Conservation (phyloP, 1,140 invertebrate species). For the Apolygus lucorum region DNA sequence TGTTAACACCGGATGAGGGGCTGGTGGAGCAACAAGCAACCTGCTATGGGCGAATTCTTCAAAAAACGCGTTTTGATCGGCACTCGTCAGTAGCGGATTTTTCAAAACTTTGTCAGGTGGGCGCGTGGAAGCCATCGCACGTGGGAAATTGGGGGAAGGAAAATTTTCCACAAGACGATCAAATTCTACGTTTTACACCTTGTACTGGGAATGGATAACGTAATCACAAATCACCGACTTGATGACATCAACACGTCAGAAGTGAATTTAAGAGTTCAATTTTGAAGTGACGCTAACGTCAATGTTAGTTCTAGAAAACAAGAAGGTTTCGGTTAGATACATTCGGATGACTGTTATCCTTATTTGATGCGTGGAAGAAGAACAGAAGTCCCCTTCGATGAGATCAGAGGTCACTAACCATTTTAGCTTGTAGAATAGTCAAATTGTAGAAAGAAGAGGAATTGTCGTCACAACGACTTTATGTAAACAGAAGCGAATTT, state of each 20-base stretch:
- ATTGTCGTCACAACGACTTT: too few species aligned
- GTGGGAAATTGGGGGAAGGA: too few species aligned
- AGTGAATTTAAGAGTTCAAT: background rate
- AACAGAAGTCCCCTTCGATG: background rate
- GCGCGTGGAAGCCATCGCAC: background rate
- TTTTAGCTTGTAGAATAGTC: too few species aligned
- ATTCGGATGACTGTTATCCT: slow-evolving; percentile 2
- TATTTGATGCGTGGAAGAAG: background rate
- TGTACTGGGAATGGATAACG: background rate
- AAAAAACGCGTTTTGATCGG: slow-evolving; percentile 5
- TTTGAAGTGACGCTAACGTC: background rate
- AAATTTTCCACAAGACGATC: too few species aligned
- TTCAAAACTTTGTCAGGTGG: slow-evolving; percentile 3
- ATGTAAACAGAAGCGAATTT: too few species aligned
- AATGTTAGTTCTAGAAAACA: background rate
- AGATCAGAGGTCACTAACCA: background rate
- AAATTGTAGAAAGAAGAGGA: too few species aligned
- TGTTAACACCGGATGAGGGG: background rate
- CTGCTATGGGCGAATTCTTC: slow-evolving; percentile 11
- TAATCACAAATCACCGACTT: background rate
- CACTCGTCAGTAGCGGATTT: background rate
- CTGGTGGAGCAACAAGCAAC: background rate
- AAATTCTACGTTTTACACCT: background rate
- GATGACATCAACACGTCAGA: background rate
- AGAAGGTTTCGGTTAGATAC: background rate